Evolutionary conservation across 2,113 vertebrate species (phyloP).

Genomic region (Pogonocichla stellata): DNA sequence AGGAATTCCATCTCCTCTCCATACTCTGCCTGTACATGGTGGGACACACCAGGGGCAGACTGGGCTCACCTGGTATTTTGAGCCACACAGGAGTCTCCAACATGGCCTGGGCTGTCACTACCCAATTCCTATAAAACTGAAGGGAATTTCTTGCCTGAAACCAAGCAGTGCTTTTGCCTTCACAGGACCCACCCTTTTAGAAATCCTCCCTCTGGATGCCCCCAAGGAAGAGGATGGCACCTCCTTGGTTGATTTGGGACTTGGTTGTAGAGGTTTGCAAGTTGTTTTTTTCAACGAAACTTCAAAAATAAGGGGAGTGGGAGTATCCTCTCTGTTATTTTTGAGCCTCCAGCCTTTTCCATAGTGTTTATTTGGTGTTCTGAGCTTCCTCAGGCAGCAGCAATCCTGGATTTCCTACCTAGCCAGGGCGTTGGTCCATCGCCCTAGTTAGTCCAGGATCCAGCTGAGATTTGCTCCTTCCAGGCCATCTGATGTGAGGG

Average conservation of each 20-base stretch:
- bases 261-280: background rate
- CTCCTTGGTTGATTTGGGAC: background rate
- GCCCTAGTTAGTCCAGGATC: rapidly evolving
- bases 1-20: background rate
- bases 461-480: background rate
- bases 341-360: background rate
- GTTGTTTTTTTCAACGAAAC: background rate
- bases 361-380: background rate
- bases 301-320: background rate
- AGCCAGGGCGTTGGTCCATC: background rate
- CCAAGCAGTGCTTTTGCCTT: background rate
- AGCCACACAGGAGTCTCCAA: background rate
- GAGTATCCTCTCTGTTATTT: background rate
- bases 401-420: background rate
- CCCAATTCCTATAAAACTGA: background rate
- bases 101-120: background rate
- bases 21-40: background rate
- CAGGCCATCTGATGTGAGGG: background rate
- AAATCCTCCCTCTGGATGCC: background rate
- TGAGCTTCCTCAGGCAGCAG: background rate
- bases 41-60: background rate
- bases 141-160: background rate
- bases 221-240: background rate
- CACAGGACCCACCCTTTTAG: background rate
- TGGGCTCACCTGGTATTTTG: background rate